Conservation (phyloP, 2,888 invertebrate genomes). For the Pediacus dermestoides region DNA sequence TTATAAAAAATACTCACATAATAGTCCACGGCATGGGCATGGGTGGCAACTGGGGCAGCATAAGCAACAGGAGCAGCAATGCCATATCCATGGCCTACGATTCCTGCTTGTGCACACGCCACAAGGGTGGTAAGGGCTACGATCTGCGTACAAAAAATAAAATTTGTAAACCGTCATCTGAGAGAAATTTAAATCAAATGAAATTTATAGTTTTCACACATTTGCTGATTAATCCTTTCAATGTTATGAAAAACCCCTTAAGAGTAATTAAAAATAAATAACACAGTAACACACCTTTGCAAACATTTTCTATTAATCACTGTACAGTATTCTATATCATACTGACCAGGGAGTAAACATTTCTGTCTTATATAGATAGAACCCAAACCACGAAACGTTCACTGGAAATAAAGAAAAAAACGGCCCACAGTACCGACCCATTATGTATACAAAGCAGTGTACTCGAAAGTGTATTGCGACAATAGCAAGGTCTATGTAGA, state of each 20-base stretch:
- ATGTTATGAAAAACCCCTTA: too few relatives aligned
- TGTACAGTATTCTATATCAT: conserved; percentile 27
- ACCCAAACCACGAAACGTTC: conserved; percentile 37
- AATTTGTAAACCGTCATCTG: conserved; percentile 5
- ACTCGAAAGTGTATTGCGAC: conserved; percentile 39
- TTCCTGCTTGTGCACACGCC: conserved; percentile 51
- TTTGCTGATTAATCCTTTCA: too few relatives aligned
- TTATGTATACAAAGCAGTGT: conserved; percentile 37
- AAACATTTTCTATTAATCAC: conserved; percentile 31
- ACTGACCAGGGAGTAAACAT: conserved; percentile 29
- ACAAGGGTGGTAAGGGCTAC: conserved; percentile 43
- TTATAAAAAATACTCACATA: conserved; percentile 25
- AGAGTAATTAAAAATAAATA: too few relatives aligned
- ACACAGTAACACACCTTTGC: conserved; percentile 34
- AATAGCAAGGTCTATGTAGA: conserved; percentile 35
- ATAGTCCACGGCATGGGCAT: conserved; percentile 29
- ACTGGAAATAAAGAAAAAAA: conserved; percentile 36
- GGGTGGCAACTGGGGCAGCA: conserved; percentile 44
- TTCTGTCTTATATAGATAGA: conserved; percentile 35
- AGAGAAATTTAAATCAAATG: background rate
- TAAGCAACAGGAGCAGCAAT: conserved; percentile 40
- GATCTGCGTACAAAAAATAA: conserved; percentile 28
- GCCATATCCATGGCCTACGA: conserved; percentile 49
- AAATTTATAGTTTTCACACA: too few relatives aligned
- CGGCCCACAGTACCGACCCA: conserved; percentile 29